A percentile compares a stretch with the other conserved stretches of the same genome.
Evolutionary conservation across 2,113 vertebrate genomes (phyloP).

Genomic region (Pterocles burchelli): DNA sequence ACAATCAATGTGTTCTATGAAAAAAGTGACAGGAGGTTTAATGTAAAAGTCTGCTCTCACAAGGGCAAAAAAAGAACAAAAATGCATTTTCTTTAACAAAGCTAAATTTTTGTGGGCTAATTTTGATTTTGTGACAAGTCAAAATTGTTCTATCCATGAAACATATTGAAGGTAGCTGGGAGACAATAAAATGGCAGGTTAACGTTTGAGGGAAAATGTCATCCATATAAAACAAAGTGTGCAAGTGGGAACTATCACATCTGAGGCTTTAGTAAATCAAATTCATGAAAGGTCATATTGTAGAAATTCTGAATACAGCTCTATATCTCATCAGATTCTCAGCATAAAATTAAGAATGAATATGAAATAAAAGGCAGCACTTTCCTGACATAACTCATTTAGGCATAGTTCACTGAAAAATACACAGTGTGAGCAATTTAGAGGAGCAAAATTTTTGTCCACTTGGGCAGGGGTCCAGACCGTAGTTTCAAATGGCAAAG

Average conservation of each 20-base stretch:
- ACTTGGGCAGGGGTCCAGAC: not conserved
- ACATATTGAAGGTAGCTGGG: constrained; percentile 2
- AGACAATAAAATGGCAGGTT: constrained; percentile 61
- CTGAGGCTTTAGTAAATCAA: constrained; percentile 60
- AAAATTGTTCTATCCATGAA: constrained; percentile 8
- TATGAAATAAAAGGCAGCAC: not conserved
- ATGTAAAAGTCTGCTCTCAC: not conserved
- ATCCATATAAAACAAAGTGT: constrained; percentile 47
- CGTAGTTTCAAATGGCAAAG: not conserved
- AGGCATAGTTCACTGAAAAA: not conserved
- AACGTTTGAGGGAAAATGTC: constrained; percentile 66
- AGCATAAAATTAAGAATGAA: constrained; percentile 4
- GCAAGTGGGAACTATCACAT: constrained; percentile 37
- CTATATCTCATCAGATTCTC: constrained; percentile 1
- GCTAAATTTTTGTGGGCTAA: not conserved
- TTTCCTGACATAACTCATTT: not conserved
- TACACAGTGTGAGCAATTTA: not conserved
- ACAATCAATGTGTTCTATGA: not conserved
- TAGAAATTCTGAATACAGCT: constrained; percentile 39
- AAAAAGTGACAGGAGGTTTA: not conserved
- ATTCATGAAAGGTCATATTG: constrained; percentile 56
- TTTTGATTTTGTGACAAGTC: constrained; percentile 35
- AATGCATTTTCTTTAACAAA: not conserved
- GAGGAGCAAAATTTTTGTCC: not conserved
- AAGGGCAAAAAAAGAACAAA: not conserved